Percentiles rank a stretch among this genome's conserved stretches.
Conservation (phyloP, 2,888 invertebrate genomes). For the Heliconius charithonia region DNA sequence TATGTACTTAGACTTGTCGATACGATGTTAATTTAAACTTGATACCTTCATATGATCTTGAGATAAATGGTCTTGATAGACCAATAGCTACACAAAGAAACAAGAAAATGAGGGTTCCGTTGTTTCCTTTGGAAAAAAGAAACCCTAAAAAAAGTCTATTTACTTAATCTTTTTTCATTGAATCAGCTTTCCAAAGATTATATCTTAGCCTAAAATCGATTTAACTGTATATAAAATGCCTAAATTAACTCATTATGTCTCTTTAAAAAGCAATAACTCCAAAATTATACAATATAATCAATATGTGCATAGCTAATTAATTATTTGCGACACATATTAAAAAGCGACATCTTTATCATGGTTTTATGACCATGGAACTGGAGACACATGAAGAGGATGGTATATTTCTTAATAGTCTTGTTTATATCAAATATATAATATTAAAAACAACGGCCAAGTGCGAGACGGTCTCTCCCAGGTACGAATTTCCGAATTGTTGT, state of each 20-base stretch:
- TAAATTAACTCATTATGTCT: constrained; percentile 5
- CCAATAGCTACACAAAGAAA: too few species aligned
- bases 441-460: too few species aligned
- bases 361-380: constrained; percentile 9
- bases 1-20: too few species aligned
- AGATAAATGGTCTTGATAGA: too few species aligned
- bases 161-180: background rate
- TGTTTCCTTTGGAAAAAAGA: background rate
- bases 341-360: constrained; percentile 31
- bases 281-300: constrained; percentile 12
- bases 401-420: background rate
- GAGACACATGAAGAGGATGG: background rate
- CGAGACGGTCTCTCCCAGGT: too few species aligned
- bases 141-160: background rate
- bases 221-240: constrained; percentile 1
- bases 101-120: background rate
- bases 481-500: too few species aligned
- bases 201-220: background rate
- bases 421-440: background rate
- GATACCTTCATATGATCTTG: too few species aligned
- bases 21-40: too few species aligned
- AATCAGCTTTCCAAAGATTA: background rate
- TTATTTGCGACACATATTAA: constrained; percentile 15
- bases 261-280: constrained; percentile 16
- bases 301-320: constrained; percentile 27